Base-by-base conservation (phyloP, 2,797 vertebrate species). In the Hylomyscus alleni region DNA sequence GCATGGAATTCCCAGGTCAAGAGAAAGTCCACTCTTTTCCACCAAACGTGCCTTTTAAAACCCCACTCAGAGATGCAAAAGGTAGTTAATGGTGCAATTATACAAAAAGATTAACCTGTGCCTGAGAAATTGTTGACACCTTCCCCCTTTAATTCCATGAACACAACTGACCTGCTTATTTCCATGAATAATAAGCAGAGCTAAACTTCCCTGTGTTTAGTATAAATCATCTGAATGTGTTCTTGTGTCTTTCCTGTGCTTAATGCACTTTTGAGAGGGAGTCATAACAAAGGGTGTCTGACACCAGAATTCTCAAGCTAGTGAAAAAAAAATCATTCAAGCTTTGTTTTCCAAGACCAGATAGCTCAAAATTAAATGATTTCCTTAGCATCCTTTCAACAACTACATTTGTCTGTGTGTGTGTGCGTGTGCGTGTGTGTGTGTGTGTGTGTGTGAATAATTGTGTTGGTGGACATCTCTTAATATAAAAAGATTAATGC, bases 1-100 rank as follows among this genome's bases (percentile, higher is more conserved):
- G 52, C 77, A 89, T 85, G 37, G 75, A 85, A 91, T 93, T 84
- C 94, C 50, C 73, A 94, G n/a, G 65, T 62, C 87, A 94, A 93
- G 73, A 54, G 26, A 80, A 94, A 97, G 75, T 91, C 58, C 12
- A 50, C 11, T 88, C 24, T 91, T 93, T 94, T 89, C 14, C 20
- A 75, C 1, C 20, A 92, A 92, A 58, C 3, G 29, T 11, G 20
- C 34, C 7, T 88, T 92, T 87, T 58, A 47, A 22, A 37, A 20
- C 17, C 52, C 3, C 54, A 84, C 9, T 22, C 15, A 72, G 50
- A 91, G 50, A 91, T 31, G 26, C 24, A 90, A 93, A 92, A 60
- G 13, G 86, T 4, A 94, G 15, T 50, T 62, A 76, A 81, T 91
- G 9, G 6, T 91, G 1, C 20, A 77, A 22, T 34, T 50, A 77